phyloP scores from a whole-genome alignment of 2,113 vertebrate species.

The Cricetomys ansorgei region DNA sequence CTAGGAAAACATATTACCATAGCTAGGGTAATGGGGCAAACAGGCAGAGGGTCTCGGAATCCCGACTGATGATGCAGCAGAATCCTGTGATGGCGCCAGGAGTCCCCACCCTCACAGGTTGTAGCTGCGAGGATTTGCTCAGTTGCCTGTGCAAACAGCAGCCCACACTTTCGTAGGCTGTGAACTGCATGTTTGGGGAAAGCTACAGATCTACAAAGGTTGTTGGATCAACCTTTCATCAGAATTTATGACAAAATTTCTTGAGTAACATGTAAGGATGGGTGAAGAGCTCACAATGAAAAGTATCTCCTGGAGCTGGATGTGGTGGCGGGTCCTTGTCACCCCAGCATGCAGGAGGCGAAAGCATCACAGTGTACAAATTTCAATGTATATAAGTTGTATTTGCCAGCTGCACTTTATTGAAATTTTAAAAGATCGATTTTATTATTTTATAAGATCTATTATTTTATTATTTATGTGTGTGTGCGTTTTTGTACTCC shows the following conservation, averaged over 20 bases:
- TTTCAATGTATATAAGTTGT: neutral
- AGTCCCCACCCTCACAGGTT: neutral
- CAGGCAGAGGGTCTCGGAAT: neutral
- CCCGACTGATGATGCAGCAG: neutral
- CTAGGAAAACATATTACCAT: conserved; percentile 50
- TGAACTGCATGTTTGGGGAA: conserved; percentile 22
- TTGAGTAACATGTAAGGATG: neutral
- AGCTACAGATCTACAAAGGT: neutral
- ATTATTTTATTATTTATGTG: neutral
- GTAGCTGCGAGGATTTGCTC: neutral
- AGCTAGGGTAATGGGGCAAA: conserved; percentile 16
- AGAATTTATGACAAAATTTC: conserved; percentile 41
- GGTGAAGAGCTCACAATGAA: neutral
- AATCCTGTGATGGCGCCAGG: neutral
- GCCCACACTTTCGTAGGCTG: neutral
- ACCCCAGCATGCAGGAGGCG: neutral
- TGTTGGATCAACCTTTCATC: neutral
- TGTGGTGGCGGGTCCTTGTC: neutral
- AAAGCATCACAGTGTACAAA: neutral
- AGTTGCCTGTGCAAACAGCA: conserved; percentile 26
- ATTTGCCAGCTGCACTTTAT: neutral
- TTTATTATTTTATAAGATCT: neutral
- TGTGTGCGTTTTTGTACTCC: neutral
- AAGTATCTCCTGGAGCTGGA: neutral
- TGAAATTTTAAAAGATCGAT: neutral